phyloP scores from a whole-genome alignment of 2,797 vertebrate species.

The Rhinatrema bivittatum region DNA sequence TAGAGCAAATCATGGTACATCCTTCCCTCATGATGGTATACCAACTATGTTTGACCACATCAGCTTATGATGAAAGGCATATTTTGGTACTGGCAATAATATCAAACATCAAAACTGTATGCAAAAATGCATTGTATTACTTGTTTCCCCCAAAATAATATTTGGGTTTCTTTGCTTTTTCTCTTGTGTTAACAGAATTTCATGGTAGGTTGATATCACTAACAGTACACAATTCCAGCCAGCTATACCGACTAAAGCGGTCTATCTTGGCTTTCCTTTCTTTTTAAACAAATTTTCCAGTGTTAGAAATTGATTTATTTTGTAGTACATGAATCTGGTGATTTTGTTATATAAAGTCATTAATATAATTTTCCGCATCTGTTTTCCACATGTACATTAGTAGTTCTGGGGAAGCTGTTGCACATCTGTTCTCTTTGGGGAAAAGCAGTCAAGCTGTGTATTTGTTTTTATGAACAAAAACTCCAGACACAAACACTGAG shows the following conservation, averaged over 20 bases:
- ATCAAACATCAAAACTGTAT: no score
- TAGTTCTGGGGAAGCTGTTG: not conserved
- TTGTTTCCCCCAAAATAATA: no score
- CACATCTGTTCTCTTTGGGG: not conserved
- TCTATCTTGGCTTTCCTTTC: not conserved
- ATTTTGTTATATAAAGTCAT: slow-evolving; percentile 5
- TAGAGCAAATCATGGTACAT: no score
- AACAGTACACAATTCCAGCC: not conserved
- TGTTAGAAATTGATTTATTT: slow-evolving; percentile 5
- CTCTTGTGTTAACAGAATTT: not conserved
- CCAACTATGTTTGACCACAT: no score
- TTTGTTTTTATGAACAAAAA: not conserved
- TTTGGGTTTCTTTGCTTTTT: not conserved
- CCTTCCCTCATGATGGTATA: no score
- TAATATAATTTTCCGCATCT: not conserved
- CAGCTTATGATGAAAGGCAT: no score
- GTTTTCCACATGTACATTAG: not conserved
- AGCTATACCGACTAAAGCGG: not conserved
- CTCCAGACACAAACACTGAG: not conserved
- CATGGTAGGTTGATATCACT: not conserved
- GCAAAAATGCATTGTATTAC: no score
- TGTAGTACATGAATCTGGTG: not conserved
- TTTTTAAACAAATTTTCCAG: not conserved
- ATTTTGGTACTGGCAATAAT: no score
- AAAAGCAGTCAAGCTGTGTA: not conserved